Conservation (phyloP, 2,797 vertebrate species). For the Enteromius thamalakanensis region DNA sequence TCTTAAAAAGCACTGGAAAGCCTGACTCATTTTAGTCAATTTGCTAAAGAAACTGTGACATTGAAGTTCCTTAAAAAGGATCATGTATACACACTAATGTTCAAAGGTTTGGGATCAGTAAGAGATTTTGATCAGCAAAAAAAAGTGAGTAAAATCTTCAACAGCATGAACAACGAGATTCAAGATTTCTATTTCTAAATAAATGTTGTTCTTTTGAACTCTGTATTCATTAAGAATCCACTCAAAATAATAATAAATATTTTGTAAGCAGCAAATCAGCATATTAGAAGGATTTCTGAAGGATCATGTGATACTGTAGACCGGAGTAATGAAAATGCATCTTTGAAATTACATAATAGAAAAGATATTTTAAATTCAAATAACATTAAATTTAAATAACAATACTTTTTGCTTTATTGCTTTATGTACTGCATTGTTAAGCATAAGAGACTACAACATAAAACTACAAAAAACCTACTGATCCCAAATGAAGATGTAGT, state of each 20-base stretch:
- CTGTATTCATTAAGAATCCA: neutral
- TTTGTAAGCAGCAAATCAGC: neutral
- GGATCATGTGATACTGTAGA: neutral
- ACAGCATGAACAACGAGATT: neutral
- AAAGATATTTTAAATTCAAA: neutral
- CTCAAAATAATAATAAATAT: neutral
- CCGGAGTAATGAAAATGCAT: neutral
- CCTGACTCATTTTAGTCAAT: neutral
- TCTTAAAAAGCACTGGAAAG: neutral
- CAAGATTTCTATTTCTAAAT: neutral
- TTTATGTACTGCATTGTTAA: neutral
- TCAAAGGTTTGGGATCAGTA: neutral
- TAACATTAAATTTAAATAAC: neutral
- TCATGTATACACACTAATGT: neutral
- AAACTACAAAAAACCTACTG: neutral
- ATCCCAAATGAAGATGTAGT: neutral
- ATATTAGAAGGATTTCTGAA: neutral
- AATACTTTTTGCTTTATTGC: neutral
- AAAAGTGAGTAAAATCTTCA: neutral
- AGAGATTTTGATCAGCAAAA: neutral
- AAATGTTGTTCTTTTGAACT: neutral
- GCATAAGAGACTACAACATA: neutral
- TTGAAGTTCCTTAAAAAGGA: neutral
- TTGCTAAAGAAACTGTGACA: neutral
- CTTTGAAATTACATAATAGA: neutral